A percentile compares a stretch with the other conserved stretches of the same genome.
These are phyloP conservation scores for Andrena bicolor DNA, from an alignment of 2,888 invertebrate genomes.

Conservation along the genomic window DNA sequence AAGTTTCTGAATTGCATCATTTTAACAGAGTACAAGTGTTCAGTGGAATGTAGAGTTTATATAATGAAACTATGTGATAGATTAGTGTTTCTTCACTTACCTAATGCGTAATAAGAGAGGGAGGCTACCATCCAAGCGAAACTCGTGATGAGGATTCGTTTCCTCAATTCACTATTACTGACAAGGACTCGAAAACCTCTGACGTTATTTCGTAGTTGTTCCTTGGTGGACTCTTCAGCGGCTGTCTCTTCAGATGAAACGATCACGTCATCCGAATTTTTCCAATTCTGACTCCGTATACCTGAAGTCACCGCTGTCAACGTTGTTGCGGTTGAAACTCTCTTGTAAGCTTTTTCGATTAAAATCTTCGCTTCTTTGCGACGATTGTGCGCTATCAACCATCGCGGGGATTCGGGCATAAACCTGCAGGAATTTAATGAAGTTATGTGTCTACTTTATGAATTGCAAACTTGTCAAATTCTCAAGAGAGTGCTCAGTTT, in stretches of 20 bases:
- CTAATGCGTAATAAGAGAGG: conserved; percentile 77
- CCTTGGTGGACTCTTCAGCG: conserved; percentile 4
- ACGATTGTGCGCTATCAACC: conserved; percentile 86
- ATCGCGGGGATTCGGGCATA: conserved; percentile 86
- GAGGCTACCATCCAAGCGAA: conserved; percentile 78
- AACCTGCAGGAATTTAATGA: conserved; percentile 68
- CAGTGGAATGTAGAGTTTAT: no score
- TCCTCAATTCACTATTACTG: conserved; percentile 72
- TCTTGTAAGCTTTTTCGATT: conserved; percentile 68
- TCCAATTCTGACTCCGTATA: not conserved
- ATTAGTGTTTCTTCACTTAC: conserved; percentile 52
- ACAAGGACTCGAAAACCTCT: conserved; percentile 69
- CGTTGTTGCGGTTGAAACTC: not conserved
- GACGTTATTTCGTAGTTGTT: conserved; percentile 53
- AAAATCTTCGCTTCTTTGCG: conserved; percentile 84
- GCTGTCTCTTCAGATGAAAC: not conserved
- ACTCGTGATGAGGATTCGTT: conserved; percentile 72
- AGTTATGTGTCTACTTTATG: not conserved
- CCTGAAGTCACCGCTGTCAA: not conserved
- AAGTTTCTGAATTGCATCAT: no score
- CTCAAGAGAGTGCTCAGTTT: not conserved
- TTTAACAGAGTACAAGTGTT: no score
- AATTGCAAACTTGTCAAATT: no score
- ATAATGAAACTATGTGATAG: no score
- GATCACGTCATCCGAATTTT: not conserved